Evolutionary conservation across 2,797 vertebrate genomes (phyloP), one percentile per base, ranked within the genome.

Genomic region (Gallinago solitaria): DNA sequence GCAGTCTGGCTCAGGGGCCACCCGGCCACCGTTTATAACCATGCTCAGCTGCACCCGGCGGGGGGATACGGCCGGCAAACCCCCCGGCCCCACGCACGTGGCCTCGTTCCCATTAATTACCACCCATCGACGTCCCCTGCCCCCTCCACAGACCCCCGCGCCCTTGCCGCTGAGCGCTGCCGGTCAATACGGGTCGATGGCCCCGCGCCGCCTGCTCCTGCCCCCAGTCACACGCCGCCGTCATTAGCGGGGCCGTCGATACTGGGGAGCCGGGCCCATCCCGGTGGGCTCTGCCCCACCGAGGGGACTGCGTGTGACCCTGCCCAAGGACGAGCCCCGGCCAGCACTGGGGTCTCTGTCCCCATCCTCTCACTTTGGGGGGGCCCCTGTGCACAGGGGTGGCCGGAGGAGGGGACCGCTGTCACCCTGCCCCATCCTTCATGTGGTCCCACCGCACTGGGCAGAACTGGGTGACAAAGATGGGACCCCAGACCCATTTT

Each of bases 151-250:
- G 84, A 85, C 71, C 90, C 69, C 41, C 6, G 2, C 2, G 54
- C 90, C 79, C 93, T 94, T 89, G 73, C 60, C 20, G 61, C 65
- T 6, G 16, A 48, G 87, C 35, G 0, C 35, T 41, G 83, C 51
- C 0, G 9, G 75, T 97, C 96, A 33, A 97, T 97, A 54, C 3
- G 4, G 56, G 69, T 97, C 95, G 86, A 97, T 97, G 85, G 48
- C 30, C 70, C 54, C 0, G 9, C 20, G 0, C 75, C 8, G 88
- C 95, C 53, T 83, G 90, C 83, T 54, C 80, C 94, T 65, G 86
- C 93, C 92, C 82, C 65, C 37, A 11, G 82, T 61, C 85, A 87
- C 74, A 25, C 54, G 30, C 63, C 18, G 17, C 37, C 3, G 8
- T 78, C 92, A 93, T 91, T 89, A 95, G 65, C 2, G 0, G 60